Evolutionary conservation across 2,797 vertebrate genomes (phyloP).

Genomic region (Phalloptychus januarius): DNA sequence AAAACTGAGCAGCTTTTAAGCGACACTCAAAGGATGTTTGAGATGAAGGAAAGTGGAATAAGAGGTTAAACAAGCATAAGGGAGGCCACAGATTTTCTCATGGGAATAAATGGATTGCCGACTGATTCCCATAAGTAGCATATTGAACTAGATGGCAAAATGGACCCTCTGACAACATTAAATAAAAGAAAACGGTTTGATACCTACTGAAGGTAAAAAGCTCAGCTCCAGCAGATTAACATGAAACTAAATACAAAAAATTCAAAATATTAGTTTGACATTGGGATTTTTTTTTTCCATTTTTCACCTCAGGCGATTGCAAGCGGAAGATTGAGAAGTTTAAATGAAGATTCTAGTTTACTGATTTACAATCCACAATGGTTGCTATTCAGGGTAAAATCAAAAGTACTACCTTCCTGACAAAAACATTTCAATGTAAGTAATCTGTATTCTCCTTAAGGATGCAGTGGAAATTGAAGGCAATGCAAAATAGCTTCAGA

Average conservation of each 20-base stretch:
- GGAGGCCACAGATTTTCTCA: background rate
- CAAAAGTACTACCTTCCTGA: background rate
- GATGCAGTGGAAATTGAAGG: background rate
- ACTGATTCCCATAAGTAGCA: background rate
- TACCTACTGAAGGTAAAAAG: background rate
- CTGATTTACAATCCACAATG: background rate
- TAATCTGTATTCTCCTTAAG: background rate
- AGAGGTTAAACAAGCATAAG: background rate
- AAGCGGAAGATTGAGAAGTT: background rate
- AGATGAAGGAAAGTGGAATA: background rate
- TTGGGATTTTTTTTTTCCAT: background rate
- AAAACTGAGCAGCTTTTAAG: background rate
- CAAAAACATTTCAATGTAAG: background rate
- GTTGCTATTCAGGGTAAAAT: background rate
- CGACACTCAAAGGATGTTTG: slow-evolving; percentile 1
- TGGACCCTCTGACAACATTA: background rate
- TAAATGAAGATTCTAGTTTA: background rate
- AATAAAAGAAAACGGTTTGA: background rate
- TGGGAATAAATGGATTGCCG: background rate
- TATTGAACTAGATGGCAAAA: background rate
- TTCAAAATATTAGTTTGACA: background rate
- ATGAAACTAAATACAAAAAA: background rate
- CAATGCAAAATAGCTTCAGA: background rate
- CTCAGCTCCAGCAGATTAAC: background rate
- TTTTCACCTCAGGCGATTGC: background rate